phyloP scores from a whole-genome alignment of 2,888 invertebrate species.

The Hoplodrina ambigua region DNA sequence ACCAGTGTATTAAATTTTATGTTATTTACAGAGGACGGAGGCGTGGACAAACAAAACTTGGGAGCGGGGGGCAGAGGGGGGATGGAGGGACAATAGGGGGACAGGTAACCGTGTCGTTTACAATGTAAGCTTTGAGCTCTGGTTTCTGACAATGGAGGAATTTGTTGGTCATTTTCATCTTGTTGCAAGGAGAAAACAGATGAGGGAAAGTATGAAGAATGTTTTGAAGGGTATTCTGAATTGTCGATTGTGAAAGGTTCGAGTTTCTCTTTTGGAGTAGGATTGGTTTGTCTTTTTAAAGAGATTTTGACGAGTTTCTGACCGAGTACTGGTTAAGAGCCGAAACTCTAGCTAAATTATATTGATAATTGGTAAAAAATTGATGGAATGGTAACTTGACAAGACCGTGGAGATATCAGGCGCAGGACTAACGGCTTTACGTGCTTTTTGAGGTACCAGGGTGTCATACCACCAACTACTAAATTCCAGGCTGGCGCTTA shows the following conservation, averaged over 20 bases:
- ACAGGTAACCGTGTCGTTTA: conserved; percentile 59
- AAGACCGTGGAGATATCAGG: too few species aligned
- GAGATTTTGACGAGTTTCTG: too few species aligned
- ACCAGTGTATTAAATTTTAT: conserved; percentile 67
- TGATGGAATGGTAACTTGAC: too few species aligned
- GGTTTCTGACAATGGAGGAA: conserved; percentile 45
- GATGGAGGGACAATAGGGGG: conserved; percentile 22
- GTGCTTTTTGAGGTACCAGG: too few species aligned
- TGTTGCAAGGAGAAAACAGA: conserved; percentile 6
- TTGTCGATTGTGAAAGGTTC: not conserved
- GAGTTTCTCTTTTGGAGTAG: not conserved
- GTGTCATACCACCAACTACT: too few species aligned
- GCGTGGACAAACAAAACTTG: conserved; percentile 59
- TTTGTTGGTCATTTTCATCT: conserved; percentile 48
- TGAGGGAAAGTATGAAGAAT: conserved; percentile 8
- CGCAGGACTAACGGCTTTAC: too few species aligned
- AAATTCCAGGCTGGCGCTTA: too few species aligned
- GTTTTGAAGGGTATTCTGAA: not conserved
- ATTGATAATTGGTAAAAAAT: too few species aligned
- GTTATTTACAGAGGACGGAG: conserved; percentile 69
- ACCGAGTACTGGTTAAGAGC: too few species aligned
- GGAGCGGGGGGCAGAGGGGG: conserved; percentile 23
- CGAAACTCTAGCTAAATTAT: too few species aligned
- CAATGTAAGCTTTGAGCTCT: conserved; percentile 53
- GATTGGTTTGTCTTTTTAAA: too few species aligned